Conservation (phyloP, 2,888 invertebrate genomes). For the Nasonovia ribisnigri region DNA sequence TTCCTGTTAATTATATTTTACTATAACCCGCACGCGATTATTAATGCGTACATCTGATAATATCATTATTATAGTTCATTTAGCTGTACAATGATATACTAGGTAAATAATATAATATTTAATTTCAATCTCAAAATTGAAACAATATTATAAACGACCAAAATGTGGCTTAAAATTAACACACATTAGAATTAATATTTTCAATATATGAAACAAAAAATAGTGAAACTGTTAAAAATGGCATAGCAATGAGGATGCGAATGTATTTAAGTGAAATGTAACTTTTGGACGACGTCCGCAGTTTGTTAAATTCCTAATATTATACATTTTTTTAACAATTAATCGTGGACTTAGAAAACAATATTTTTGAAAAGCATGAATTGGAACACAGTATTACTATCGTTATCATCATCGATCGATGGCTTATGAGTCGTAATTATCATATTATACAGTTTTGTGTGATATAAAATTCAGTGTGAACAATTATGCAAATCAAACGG, state of each 20-base stretch:
- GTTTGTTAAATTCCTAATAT: not conserved
- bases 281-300: not conserved
- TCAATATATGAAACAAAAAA: not conserved
- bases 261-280: not conserved
- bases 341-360: not conserved
- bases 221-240: not conserved
- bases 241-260: too few relatives aligned
- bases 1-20: conserved; percentile 13
- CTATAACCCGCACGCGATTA: not conserved
- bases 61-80: not conserved
- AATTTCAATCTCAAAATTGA: not conserved
- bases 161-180: not conserved
- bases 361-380: not conserved
- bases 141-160: not conserved
- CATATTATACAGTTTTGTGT: not conserved
- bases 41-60: not conserved
- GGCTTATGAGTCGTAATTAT: too few relatives aligned
- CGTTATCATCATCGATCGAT: not conserved
- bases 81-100: not conserved
- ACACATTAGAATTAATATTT: not conserved
- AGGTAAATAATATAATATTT: not conserved
- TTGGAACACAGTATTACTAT: not conserved
- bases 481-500: not conserved
- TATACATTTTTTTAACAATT: not conserved
- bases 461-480: not conserved